Percentiles rank a stretch among this genome's conserved stretches.
Evolutionary conservation across 2,888 invertebrate genomes (phyloP).

Genomic region (Epistrophe grossulariae): DNA sequence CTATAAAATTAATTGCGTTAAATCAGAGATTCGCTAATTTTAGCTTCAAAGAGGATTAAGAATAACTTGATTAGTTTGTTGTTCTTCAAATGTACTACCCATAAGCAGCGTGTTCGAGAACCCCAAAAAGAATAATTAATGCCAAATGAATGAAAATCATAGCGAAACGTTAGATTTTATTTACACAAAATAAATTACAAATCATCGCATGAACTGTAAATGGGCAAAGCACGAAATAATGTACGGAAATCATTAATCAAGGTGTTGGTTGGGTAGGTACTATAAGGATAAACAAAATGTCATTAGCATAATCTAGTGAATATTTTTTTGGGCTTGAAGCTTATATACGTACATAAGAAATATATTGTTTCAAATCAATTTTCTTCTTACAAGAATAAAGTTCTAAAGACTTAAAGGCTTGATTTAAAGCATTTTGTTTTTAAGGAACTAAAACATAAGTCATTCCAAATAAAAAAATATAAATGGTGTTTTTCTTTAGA

Average conservation of each 20-base stretch:
- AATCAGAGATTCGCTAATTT: constrained; percentile 11
- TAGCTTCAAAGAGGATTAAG: neutral
- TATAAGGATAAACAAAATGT: neutral
- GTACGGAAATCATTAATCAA: constrained; percentile 33
- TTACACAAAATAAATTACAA: constrained; percentile 1
- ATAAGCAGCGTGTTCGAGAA: neutral
- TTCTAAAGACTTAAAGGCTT: neutral
- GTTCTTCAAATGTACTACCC: neutral
- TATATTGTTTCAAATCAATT: neutral
- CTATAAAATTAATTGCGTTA: neutral
- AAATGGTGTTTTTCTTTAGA: no score
- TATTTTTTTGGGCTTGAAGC: neutral
- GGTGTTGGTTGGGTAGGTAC: constrained; percentile 5
- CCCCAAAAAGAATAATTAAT: neutral
- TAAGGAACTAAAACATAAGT: no score
- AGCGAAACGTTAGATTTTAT: neutral
- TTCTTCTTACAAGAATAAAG: neutral
- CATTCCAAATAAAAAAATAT: no score
- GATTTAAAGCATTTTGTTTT: neutral
- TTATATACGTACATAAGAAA: neutral
- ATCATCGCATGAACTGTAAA: neutral
- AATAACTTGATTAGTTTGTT: constrained; percentile 13
- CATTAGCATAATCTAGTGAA: constrained; percentile 21
- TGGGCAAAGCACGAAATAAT: neutral
- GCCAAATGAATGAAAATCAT: neutral